Conservation (phyloP, 2,797 vertebrate species). For the Poecilia picta region DNA sequence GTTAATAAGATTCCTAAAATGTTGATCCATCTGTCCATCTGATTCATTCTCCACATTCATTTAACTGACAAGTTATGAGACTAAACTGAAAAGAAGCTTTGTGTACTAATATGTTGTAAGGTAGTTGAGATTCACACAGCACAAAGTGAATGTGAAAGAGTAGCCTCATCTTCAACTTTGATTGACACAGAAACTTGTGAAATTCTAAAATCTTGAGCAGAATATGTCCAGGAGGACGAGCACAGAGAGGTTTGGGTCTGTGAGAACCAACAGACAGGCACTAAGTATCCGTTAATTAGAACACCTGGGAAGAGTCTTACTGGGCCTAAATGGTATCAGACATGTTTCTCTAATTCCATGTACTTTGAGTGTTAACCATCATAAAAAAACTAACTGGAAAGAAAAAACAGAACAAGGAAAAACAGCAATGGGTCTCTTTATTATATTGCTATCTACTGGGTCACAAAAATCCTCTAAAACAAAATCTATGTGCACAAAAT, state of each 20-base stretch:
- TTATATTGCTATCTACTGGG: conserved; percentile 5
- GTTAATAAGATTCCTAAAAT: too few relatives aligned
- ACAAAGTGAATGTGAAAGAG: conserved; percentile 12
- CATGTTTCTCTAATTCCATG: conserved; percentile 60
- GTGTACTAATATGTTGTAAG: neutral
- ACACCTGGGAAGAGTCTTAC: conserved; percentile 40
- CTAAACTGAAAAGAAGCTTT: neutral
- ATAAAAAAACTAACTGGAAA: conserved; percentile 40
- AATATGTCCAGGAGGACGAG: conserved; percentile 34
- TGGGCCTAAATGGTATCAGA: conserved; percentile 51
- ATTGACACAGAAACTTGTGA: conserved; percentile 48
- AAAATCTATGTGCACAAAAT: conserved; percentile 19
- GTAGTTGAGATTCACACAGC: neutral
- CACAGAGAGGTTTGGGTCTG: conserved; percentile 45
- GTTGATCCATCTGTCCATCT: too few relatives aligned
- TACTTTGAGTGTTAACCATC: neutral
- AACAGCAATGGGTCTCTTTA: conserved; percentile 1
- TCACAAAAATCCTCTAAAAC: neutral
- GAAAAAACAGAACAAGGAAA: conserved; percentile 3
- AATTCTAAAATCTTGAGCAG: conserved; percentile 40
- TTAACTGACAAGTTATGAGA: neutral
- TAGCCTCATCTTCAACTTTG: conserved; percentile 16
- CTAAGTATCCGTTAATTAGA: conserved; percentile 61
- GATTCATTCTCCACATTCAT: too few relatives aligned
- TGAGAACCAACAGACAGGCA: conserved; percentile 39